These are phyloP conservation scores for Alfaro cultratus DNA, from an alignment of 2,797 vertebrate species.

Conservation along the genomic window DNA sequence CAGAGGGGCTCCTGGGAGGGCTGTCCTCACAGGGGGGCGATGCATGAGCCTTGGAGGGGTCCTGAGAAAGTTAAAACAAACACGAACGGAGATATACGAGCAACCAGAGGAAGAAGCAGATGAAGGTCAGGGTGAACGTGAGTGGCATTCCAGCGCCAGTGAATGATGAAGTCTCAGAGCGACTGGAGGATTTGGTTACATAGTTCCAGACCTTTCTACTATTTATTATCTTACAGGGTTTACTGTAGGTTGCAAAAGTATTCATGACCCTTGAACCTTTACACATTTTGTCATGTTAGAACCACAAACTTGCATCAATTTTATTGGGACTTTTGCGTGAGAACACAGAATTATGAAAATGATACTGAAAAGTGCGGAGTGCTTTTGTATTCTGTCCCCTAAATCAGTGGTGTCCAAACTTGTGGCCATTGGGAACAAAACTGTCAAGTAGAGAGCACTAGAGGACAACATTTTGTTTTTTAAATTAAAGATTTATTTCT, in stretches of 20 bases:
- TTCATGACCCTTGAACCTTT: neutral
- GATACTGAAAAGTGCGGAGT: neutral
- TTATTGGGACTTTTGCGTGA: neutral
- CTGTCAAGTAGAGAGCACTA: no score
- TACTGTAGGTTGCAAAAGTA: constrained; percentile 1
- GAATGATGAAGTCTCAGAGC: constrained; percentile 57
- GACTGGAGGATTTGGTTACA: constrained; percentile 64
- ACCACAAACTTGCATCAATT: neutral
- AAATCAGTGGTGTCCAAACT: no score
- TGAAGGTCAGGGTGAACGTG: constrained; percentile 65
- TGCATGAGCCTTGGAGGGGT: constrained; percentile 58
- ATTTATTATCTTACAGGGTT: constrained; percentile 59
- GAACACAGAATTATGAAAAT: neutral
- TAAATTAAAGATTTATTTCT: no score
- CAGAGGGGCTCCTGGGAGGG: constrained; percentile 22
- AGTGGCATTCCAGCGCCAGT: constrained; percentile 68
- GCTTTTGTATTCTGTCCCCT: neutral
- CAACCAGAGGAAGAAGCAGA: constrained; percentile 56
- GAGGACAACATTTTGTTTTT: no score
- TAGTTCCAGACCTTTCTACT: constrained; percentile 38
- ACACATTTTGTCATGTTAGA: neutral
- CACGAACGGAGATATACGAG: constrained; percentile 66
- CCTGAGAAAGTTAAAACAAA: constrained; percentile 82
- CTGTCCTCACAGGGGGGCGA: constrained; percentile 64
- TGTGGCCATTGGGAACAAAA: no score